Evolutionary conservation across 64 coral and sea anemone genomes (phyloP).

Genomic region (Montipora sp.): DNA sequence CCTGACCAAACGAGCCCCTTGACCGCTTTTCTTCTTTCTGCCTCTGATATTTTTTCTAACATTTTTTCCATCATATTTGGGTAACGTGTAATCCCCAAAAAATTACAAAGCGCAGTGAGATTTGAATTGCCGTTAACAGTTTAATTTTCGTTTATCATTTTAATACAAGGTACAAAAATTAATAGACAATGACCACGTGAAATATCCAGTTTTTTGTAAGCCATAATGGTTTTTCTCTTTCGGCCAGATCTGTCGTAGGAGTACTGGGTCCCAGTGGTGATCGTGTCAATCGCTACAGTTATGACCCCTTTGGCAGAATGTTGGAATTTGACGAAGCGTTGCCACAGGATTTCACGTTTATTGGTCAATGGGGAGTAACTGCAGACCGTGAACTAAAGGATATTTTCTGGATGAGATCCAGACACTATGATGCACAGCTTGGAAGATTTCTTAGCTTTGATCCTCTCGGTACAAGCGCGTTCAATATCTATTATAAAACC

Average conservation of each 20-base stretch:
- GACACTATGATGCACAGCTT: constrained; percentile 76
- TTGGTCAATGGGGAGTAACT: constrained; percentile 86
- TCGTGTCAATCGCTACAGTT: constrained; percentile 67
- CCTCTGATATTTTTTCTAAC: too few relatives aligned
- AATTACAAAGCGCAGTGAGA: too few relatives aligned
- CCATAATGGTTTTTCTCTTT: not conserved
- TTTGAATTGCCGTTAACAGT: too few relatives aligned
- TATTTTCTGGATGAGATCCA: constrained; percentile 79
- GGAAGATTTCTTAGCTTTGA: constrained; percentile 86
- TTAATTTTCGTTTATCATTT: too few relatives aligned
- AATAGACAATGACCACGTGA: too few relatives aligned
- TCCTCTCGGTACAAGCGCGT: constrained; percentile 60
- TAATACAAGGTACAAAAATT: too few relatives aligned
- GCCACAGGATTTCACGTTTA: constrained; percentile 70
- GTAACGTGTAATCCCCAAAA: too few relatives aligned
- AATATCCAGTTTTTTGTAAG: not conserved
- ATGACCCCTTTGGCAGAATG: constrained; percentile 78
- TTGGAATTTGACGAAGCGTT: constrained; percentile 40
- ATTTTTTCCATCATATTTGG: not conserved
- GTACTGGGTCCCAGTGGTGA: constrained; percentile 42
- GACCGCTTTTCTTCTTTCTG: too few relatives aligned
- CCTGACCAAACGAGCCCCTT: too few relatives aligned
- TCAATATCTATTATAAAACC: not conserved
- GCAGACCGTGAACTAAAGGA: constrained; percentile 48
- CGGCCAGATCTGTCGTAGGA: constrained; percentile 60